phyloP scores from a whole-genome alignment of 1,140 invertebrate species.

The Ceratoteleas bidentatus region DNA sequence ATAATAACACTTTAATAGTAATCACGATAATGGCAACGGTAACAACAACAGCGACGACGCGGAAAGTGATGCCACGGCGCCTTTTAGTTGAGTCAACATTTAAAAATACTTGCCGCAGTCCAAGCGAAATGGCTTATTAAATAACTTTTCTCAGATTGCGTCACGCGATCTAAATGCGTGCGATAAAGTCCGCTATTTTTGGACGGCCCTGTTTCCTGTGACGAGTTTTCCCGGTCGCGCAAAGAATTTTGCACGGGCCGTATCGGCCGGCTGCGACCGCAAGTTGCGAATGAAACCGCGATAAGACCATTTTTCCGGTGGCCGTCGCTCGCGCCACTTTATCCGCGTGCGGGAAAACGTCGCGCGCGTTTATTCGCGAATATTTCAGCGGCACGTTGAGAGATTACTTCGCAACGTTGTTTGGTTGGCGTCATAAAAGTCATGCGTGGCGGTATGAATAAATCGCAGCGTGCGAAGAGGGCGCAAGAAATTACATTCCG shows the following conservation, averaged over 20 bases:
- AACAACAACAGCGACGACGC: constrained; percentile 16
- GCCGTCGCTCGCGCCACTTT: too few species aligned
- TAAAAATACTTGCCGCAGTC: constrained; percentile 32
- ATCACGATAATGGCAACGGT: too few species aligned
- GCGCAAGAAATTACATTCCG: constrained; percentile 66
- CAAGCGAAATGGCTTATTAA: constrained; percentile 44
- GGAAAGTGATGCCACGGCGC: background rate
- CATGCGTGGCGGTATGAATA: constrained; percentile 49
- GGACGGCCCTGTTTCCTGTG: too few species aligned
- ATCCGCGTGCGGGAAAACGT: constrained; percentile 30
- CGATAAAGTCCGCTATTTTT: constrained; percentile 29
- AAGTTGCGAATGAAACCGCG: too few species aligned
- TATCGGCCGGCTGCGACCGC: too few species aligned
- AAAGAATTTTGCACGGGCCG: too few species aligned
- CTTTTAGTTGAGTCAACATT: constrained; percentile 55
- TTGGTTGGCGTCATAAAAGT: constrained; percentile 58
- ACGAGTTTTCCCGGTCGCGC: too few species aligned
- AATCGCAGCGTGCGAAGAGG: constrained; percentile 54
- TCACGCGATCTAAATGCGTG: constrained; percentile 43
- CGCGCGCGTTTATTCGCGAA: constrained; percentile 38
- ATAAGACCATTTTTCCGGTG: too few species aligned
- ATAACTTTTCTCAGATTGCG: constrained; percentile 30
- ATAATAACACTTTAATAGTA: too few species aligned
- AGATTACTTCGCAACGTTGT: constrained; percentile 54
- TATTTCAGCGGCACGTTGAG: constrained; percentile 27